These are phyloP conservation scores for Pelusios castaneus DNA, from an alignment of 2,113 vertebrate species.

Conservation along the genomic window DNA sequence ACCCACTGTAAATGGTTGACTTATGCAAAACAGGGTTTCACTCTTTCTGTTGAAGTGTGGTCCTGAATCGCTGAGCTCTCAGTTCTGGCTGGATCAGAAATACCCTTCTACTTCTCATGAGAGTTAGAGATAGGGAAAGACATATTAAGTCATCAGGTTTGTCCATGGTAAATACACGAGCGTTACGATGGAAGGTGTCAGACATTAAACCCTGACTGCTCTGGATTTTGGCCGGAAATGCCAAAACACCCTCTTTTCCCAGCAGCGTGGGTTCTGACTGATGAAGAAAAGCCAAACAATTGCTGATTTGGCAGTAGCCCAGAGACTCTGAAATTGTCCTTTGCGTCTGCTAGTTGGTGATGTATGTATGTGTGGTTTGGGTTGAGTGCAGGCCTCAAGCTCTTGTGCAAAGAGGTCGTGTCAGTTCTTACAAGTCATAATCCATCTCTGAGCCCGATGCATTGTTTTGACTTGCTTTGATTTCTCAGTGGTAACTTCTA, in stretches of 20 bases:
- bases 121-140: neutral
- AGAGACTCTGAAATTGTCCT: neutral
- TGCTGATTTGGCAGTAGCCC: neutral
- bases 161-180: neutral
- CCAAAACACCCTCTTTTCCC: neutral
- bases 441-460: neutral
- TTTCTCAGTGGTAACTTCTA: slow-evolving; percentile 20
- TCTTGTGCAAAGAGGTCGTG: neutral
- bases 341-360: neutral
- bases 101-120: neutral
- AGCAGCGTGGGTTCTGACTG: rapidly evolving
- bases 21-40: neutral
- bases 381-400: neutral
- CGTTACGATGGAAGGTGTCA: neutral
- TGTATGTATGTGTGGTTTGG: neutral
- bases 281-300: neutral
- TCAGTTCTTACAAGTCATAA: neutral
- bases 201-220: neutral
- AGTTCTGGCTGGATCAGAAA: neutral
- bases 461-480: neutral
- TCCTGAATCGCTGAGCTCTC: neutral
- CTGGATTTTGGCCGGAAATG: no score
- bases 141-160: neutral
- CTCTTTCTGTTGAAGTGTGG: neutral
- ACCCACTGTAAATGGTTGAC: neutral